Evolutionary conservation across 1,140 invertebrate species (phyloP).

Genomic region (Drosophila ficusphila): DNA sequence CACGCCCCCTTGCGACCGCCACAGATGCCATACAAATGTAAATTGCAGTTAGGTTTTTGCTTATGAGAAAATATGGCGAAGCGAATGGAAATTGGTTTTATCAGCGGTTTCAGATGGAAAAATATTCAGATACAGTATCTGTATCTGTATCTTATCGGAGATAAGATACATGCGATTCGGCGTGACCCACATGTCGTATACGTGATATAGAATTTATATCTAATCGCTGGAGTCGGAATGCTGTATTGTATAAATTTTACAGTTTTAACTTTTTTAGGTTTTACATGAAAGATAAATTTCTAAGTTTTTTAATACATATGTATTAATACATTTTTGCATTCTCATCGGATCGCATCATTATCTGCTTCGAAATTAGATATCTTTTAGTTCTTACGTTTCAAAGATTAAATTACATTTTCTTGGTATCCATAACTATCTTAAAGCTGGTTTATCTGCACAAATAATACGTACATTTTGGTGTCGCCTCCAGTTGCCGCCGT

Average conservation of each 20-base stretch:
- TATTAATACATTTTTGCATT: too few relatives aligned
- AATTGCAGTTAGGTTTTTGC: constrained; percentile 43
- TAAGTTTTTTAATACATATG: too few relatives aligned
- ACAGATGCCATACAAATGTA: constrained; percentile 37
- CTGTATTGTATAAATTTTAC: too few relatives aligned
- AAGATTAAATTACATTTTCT: too few relatives aligned
- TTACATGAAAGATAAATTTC: too few relatives aligned
- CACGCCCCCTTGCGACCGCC: background rate
- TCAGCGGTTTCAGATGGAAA: constrained; percentile 20
- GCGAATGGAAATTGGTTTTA: constrained; percentile 42
- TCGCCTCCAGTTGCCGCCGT: constrained; percentile 5
- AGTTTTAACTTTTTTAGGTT: too few relatives aligned
- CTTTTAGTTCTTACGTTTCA: too few relatives aligned
- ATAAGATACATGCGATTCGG: background rate
- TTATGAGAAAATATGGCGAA: constrained; percentile 45
- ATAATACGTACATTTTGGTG: constrained; percentile 24
- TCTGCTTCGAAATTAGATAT: too few relatives aligned
- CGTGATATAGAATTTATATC: background rate
- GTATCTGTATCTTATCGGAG: background rate
- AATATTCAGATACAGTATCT: background rate
- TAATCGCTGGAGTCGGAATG: background rate
- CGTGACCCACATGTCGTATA: constrained; percentile 17
- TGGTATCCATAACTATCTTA: background rate
- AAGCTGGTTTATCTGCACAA: constrained; percentile 28
- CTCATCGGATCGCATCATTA: too few relatives aligned